Percentiles rank a stretch among this genome's conserved stretches.
These are phyloP conservation scores for Corythornis cristatus DNA, from an alignment of 2,113 vertebrate genomes.

Conservation along the genomic window DNA sequence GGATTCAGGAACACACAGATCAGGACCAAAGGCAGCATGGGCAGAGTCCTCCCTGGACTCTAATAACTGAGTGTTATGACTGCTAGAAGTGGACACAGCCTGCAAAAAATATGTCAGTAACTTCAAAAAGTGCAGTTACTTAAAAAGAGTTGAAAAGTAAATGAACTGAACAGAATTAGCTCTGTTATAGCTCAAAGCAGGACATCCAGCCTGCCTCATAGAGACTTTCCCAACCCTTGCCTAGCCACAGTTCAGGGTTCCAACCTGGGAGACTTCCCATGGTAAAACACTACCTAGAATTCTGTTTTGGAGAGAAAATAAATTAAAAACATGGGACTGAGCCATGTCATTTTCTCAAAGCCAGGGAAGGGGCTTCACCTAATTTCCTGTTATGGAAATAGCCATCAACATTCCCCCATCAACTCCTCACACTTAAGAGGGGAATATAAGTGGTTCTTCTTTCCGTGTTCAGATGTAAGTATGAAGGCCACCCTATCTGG, in stretches of 20 bases:
- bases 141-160: background rate
- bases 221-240: background rate
- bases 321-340: background rate
- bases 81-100: background rate
- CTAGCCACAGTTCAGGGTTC: fast-evolving
- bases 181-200: background rate
- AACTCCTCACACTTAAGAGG: fast-evolving
- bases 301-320: background rate
- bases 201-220: background rate
- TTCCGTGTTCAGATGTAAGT: background rate
- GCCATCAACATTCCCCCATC: background rate
- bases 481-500: background rate
- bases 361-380: background rate
- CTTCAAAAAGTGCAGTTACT: background rate
- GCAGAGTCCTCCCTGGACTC: background rate
- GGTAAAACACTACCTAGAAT: background rate
- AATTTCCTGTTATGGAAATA: background rate
- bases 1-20: background rate
- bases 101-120: background rate
- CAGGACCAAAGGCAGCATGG: background rate
- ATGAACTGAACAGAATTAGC: background rate
- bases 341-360: background rate
- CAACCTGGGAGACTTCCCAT: background rate
- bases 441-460: background rate
- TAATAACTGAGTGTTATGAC: background rate